These are phyloP conservation scores for Trissolcus japonicus DNA, from an alignment of 2,888 invertebrate genomes.

Conservation along the genomic window DNA sequence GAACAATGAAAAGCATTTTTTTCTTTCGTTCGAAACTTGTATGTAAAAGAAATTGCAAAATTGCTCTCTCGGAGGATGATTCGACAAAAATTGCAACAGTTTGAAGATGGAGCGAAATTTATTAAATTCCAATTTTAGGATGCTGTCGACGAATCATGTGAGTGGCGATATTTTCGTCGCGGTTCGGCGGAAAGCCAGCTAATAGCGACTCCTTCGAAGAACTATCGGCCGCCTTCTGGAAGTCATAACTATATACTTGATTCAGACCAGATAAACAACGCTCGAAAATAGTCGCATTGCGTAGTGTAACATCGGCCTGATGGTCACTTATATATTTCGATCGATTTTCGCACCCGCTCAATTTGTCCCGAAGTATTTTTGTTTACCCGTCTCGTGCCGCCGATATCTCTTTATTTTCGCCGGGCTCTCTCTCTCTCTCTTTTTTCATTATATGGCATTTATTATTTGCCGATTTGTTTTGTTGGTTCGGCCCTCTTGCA, in stretches of 20 bases:
- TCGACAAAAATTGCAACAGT: no score
- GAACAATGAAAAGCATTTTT: constrained; percentile 4
- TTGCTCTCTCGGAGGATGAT: no score
- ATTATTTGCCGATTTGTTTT: not conserved
- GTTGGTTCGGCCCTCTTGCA: no score
- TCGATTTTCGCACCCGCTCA: constrained; percentile 10
- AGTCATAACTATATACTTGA: constrained; percentile 73
- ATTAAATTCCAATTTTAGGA: constrained; percentile 34
- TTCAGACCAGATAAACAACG: constrained; percentile 69
- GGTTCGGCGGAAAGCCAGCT: constrained; percentile 58
- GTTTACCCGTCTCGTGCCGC: not conserved
- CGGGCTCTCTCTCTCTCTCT: no score
- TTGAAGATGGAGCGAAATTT: constrained; percentile 22
- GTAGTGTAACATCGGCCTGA: constrained; percentile 18
- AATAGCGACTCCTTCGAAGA: constrained; percentile 71
- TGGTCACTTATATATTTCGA: constrained; percentile 16
- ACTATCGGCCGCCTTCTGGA: constrained; percentile 73
- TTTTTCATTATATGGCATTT: no score
- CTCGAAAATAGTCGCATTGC: constrained; percentile 49
- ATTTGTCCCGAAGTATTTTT: constrained; percentile 4
- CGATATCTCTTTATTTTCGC: no score
- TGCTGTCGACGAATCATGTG: constrained; percentile 41
- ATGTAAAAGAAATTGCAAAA: no score
- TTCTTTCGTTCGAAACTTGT: not conserved
- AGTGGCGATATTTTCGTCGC: constrained; percentile 55